Evolutionary conservation across 1,140 invertebrate genomes (phyloP).

Genomic region (Aphis gossypii): DNA sequence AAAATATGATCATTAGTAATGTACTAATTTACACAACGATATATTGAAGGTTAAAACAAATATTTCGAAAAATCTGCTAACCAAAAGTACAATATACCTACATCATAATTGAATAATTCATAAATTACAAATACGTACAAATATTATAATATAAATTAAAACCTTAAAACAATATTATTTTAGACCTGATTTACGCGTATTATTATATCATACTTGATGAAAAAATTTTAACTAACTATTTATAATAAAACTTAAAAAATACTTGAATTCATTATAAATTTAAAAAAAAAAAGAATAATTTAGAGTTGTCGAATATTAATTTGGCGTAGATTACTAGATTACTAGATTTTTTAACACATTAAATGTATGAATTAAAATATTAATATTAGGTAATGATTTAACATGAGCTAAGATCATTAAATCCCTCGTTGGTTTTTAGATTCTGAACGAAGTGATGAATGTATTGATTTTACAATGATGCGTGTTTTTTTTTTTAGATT

Average conservation of each 20-base stretch:
- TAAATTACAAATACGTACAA: background rate
- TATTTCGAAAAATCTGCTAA: background rate
- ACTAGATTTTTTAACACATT: background rate
- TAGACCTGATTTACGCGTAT: background rate
- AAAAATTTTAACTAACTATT: background rate
- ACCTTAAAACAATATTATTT: background rate
- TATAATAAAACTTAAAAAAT: background rate
- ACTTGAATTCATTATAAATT: background rate
- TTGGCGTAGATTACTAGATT: background rate
- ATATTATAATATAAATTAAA: background rate
- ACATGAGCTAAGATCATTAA: background rate
- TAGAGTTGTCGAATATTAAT: background rate
- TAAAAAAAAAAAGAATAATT: no score
- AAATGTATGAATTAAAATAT: background rate
- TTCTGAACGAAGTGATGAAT: no score
- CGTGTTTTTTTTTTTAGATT: no score
- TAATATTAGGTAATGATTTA: background rate
- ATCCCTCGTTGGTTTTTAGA: background rate
- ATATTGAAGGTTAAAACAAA: conserved; percentile 30
- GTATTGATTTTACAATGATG: no score
- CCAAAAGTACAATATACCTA: background rate
- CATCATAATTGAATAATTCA: background rate
- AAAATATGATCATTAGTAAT: background rate
- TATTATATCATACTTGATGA: background rate
- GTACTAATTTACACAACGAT: background rate